These are phyloP conservation scores for Benthosema pterotum DNA, from an alignment of 2,797 vertebrate genomes.

Conservation along the genomic window DNA sequence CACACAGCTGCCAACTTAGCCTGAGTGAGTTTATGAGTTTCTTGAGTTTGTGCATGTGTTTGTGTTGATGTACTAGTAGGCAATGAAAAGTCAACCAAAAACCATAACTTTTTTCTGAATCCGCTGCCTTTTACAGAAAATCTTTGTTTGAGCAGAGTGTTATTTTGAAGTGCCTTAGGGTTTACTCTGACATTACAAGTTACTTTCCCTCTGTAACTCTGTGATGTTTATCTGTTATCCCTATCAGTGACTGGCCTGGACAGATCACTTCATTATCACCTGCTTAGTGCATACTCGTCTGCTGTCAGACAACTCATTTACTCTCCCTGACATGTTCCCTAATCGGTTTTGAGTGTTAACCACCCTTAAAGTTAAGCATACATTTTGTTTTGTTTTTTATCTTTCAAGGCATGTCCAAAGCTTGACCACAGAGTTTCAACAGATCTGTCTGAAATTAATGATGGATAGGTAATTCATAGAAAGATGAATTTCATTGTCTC, in stretches of 20 bases:
- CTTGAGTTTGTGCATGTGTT: background rate
- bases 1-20: no score
- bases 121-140: background rate
- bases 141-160: slow-evolving; percentile 34
- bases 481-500: background rate
- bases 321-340: slow-evolving; percentile 44
- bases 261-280: slow-evolving; percentile 75
- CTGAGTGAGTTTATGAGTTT: no score
- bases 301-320: slow-evolving; percentile 52
- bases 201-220: slow-evolving; percentile 58
- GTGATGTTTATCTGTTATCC: slow-evolving; percentile 76
- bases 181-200: slow-evolving; percentile 62
- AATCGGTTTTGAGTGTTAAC: slow-evolving; percentile 52
- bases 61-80: background rate
- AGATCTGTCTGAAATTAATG: slow-evolving; percentile 34
- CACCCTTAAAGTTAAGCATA: slow-evolving; percentile 37
- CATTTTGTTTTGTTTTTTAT: slow-evolving; percentile 13
- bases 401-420: slow-evolving; percentile 53
- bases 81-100: background rate
- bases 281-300: slow-evolving; percentile 62
- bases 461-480: slow-evolving; percentile 19
- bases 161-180: slow-evolving; percentile 52
- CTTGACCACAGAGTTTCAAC: slow-evolving; percentile 34
- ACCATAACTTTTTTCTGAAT: background rate
- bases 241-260: slow-evolving; percentile 71